Conservation (phyloP, 2,797 vertebrate species). For the Heliangelus exortis region DNA sequence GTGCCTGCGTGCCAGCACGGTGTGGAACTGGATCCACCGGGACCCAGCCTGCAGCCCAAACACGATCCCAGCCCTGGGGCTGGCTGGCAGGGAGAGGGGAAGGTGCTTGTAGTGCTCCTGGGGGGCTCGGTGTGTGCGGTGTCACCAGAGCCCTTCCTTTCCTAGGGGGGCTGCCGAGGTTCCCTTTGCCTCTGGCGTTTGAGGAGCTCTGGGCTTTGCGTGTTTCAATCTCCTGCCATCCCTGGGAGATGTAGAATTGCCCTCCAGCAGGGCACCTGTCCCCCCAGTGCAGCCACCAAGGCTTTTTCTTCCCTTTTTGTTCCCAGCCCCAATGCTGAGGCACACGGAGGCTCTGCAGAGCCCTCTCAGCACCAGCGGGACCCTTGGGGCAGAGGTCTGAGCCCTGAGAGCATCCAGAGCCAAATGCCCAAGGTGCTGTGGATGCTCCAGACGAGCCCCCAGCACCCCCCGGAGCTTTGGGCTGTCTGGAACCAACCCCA, state of each 20-base stretch:
- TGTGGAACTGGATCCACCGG: background rate
- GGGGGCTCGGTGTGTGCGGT: background rate
- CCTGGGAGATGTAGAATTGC: background rate
- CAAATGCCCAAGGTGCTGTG: background rate
- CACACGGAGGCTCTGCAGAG: background rate
- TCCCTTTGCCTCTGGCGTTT: background rate
- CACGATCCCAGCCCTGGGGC: background rate
- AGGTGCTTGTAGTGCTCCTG: background rate
- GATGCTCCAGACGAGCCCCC: background rate
- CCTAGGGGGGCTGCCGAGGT: background rate
- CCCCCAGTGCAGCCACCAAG: accelerated
- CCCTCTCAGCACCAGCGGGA: accelerated
- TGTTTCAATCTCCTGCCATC: background rate
- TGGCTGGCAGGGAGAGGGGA: background rate
- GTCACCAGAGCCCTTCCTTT: background rate
- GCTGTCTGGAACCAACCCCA: background rate
- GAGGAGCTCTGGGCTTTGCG: background rate
- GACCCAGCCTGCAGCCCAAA: background rate
- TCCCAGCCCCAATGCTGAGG: background rate
- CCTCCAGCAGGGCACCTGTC: background rate
- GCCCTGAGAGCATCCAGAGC: background rate
- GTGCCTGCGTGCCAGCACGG: accelerated
- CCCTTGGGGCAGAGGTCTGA: background rate
- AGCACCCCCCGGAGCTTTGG: background rate
- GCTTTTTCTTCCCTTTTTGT: background rate